phyloP scores from a whole-genome alignment of 2,113 vertebrate species.

The Nothobranchius furzeri region DNA sequence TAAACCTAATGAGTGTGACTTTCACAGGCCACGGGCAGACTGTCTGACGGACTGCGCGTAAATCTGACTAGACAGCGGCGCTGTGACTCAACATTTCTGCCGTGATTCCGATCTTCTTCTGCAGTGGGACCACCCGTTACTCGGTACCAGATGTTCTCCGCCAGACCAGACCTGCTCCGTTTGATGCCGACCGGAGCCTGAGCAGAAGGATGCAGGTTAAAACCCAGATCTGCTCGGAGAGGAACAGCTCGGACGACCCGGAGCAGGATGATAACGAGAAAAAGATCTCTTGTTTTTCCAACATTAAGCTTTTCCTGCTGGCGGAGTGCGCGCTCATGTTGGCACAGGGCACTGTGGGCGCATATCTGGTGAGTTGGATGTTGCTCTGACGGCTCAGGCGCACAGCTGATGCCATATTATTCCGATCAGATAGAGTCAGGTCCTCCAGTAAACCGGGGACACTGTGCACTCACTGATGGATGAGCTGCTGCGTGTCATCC shows the following conservation, averaged over 20 bases:
- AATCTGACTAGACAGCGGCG: conserved; percentile 63
- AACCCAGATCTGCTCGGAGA: conserved; percentile 80
- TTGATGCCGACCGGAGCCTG: conserved; percentile 66
- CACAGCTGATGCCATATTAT: conserved; percentile 44
- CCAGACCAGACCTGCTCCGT: conserved; percentile 54
- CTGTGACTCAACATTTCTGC: neutral
- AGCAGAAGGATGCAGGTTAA: conserved; percentile 83
- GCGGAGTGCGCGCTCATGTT: conserved; percentile 94
- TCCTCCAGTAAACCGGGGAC: conserved; percentile 15
- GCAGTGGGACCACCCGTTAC: conserved; percentile 47
- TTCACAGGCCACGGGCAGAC: conserved; percentile 43
- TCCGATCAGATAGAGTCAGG: conserved; percentile 38
- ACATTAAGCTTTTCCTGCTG: conserved; percentile 92
- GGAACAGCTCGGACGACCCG: conserved; percentile 82
- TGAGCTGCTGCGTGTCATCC: conserved; percentile 60
- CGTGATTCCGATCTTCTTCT: conserved; percentile 24
- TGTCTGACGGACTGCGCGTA: conserved; percentile 55
- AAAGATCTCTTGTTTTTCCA: conserved; percentile 90
- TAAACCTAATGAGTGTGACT: conserved; percentile 39
- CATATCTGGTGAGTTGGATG: conserved; percentile 89
- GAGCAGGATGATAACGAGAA: conserved; percentile 84
- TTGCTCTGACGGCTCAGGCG: neutral
- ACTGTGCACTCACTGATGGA: conserved; percentile 42
- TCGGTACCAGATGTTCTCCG: conserved; percentile 59
- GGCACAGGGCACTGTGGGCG: conserved; percentile 93